These are phyloP conservation scores for Notolabrus celidotus DNA, from an alignment of 2,797 vertebrate genomes.

Conservation along the genomic window DNA sequence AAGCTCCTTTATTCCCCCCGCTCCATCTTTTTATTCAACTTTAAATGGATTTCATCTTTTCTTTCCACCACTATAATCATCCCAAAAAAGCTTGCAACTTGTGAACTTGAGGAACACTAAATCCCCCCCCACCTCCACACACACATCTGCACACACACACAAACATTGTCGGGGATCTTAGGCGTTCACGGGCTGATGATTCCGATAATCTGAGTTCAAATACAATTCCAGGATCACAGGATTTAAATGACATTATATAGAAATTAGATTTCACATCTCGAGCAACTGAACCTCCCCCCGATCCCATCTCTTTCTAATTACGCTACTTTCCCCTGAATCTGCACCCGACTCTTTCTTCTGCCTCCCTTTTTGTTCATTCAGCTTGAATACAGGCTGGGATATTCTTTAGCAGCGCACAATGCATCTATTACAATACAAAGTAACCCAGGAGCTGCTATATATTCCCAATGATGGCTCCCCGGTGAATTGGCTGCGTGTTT, in stretches of 20 bases:
- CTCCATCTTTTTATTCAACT: slow-evolving; percentile 69
- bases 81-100: slow-evolving; percentile 69
- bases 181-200: slow-evolving; percentile 81
- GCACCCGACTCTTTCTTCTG: slow-evolving; percentile 65
- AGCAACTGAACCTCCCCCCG: slow-evolving; percentile 76
- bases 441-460: slow-evolving; percentile 75
- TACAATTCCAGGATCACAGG: slow-evolving; percentile 82
- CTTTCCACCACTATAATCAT: slow-evolving; percentile 66
- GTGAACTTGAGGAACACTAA: slow-evolving; percentile 71
- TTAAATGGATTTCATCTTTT: slow-evolving; percentile 77
- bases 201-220: slow-evolving; percentile 85
- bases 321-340: slow-evolving; percentile 65
- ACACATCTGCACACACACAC: slow-evolving; percentile 35
- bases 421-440: slow-evolving; percentile 84
- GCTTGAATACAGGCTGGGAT: slow-evolving; percentile 78
- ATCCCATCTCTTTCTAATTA: slow-evolving; percentile 83
- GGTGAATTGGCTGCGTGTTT: slow-evolving; percentile 71
- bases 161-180: slow-evolving; percentile 67
- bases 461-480: slow-evolving; percentile 78
- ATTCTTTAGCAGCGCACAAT: slow-evolving; percentile 78
- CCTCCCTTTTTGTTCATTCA: slow-evolving; percentile 78
- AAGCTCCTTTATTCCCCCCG: slow-evolving; percentile 49
- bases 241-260: slow-evolving; percentile 86
- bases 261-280: slow-evolving; percentile 84
- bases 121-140: slow-evolving; percentile 35